phyloP scores from a whole-genome alignment of 2,888 invertebrate species.

The Pachymerium ferrugineum region DNA sequence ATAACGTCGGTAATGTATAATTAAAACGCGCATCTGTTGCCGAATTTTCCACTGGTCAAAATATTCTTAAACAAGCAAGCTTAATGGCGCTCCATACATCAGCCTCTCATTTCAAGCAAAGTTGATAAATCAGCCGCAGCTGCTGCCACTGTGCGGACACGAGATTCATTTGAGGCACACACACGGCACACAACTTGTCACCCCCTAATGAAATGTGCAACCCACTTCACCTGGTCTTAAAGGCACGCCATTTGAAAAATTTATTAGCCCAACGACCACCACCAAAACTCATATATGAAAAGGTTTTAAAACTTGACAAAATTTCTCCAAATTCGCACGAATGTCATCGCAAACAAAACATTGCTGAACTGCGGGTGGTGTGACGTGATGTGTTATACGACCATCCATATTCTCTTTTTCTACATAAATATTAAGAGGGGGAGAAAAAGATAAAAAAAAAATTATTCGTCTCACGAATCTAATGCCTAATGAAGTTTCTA shows the following conservation, averaged over 20 bases:
- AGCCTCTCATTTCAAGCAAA: slow-evolving; percentile 7
- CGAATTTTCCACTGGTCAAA: background rate
- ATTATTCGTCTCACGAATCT: background rate
- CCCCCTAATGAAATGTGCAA: slow-evolving; percentile 30
- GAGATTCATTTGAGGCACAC: slow-evolving; percentile 25
- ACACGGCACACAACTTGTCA: slow-evolving; percentile 28
- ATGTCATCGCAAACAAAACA: background rate
- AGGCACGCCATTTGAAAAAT: slow-evolving; percentile 26
- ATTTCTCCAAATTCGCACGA: slow-evolving; percentile 5
- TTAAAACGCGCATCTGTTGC: slow-evolving; percentile 28
- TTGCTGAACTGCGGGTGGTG: background rate
- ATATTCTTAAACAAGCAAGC: background rate
- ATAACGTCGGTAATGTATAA: slow-evolving; percentile 31
- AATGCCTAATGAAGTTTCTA: background rate
- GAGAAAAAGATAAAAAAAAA: background rate
- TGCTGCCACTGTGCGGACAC: slow-evolving; percentile 28
- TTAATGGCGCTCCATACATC: slow-evolving; percentile 31
- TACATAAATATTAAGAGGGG: background rate
- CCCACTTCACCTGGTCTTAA: slow-evolving; percentile 29
- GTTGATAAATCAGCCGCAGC: slow-evolving; percentile 30
- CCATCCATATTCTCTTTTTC: background rate
- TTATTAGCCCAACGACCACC: slow-evolving; percentile 13
- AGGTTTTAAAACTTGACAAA: background rate
- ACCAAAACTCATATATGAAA: background rate
- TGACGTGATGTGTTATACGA: background rate